These are phyloP conservation scores for Sphaerodactylus townsendi DNA, from an alignment of 2,113 vertebrate species.

Conservation along the genomic window DNA sequence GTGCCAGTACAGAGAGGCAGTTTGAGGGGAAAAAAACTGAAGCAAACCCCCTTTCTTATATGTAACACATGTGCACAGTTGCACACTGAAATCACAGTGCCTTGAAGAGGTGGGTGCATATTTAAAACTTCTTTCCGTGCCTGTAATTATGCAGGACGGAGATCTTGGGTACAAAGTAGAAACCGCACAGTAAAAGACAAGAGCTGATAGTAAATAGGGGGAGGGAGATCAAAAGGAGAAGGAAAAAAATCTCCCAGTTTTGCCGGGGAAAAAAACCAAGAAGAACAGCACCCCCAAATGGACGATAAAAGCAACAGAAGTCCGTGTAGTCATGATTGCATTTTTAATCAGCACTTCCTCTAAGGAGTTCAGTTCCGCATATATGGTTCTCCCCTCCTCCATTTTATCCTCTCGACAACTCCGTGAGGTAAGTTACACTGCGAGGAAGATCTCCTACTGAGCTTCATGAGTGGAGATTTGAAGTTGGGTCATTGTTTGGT, in stretches of 20 bases:
- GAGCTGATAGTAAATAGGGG: not conserved
- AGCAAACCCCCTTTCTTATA: no score
- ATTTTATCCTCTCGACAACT: no score
- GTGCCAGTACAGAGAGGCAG: not conserved
- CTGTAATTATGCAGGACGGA: not conserved
- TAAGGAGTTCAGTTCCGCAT: no score
- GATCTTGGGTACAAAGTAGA: not conserved
- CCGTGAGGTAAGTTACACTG: no score
- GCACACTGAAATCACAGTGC: not conserved
- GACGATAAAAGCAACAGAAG: not conserved
- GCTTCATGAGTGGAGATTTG: no score
- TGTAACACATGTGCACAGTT: no score
- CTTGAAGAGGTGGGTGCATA: not conserved
- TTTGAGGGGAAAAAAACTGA: no score
- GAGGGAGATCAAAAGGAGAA: conserved; percentile 23
- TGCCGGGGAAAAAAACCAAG: not conserved
- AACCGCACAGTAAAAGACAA: not conserved
- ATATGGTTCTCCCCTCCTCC: no score
- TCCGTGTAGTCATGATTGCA: no score
- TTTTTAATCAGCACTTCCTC: no score
- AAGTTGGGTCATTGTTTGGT: no score
- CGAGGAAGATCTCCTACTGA: no score
- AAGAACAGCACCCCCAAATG: conserved; percentile 33
- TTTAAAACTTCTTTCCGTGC: not conserved
- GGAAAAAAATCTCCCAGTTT: conserved; percentile 57